Conservation (phyloP, 2,797 vertebrate genomes). For the Otolemur crassicaudatus region DNA sequence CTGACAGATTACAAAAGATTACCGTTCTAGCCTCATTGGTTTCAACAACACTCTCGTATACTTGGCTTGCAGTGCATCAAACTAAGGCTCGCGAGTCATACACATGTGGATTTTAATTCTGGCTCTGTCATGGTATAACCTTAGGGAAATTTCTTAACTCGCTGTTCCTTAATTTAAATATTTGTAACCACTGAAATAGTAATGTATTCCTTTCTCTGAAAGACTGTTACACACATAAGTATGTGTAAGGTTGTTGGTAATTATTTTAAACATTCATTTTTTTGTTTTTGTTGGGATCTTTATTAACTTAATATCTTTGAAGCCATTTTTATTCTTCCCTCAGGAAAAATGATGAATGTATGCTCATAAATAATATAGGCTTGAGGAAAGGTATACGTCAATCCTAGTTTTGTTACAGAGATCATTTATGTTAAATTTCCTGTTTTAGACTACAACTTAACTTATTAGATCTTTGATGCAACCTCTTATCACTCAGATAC, state of each 20-base stretch:
- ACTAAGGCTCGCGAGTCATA: neutral
- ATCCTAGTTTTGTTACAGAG: neutral
- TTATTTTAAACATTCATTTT: conserved; percentile 2
- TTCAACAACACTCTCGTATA: neutral
- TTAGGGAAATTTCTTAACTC: neutral
- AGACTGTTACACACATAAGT: neutral
- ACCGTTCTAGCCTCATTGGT: neutral
- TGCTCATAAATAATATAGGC: neutral
- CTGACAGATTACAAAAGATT: neutral
- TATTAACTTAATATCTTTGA: neutral
- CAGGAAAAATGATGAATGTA: neutral
- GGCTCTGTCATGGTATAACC: neutral
- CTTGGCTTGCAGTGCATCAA: neutral
- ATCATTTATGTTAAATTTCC: neutral
- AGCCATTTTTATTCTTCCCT: neutral
- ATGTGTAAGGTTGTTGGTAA: neutral
- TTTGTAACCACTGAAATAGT: neutral
- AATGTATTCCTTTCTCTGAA: neutral
- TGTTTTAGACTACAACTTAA: neutral
- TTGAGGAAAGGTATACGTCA: neutral
- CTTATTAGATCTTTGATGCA: conserved; percentile 2
- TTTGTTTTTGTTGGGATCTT: neutral
- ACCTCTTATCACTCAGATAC: neutral
- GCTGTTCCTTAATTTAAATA: neutral
- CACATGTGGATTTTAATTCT: neutral